A percentile compares a stretch with the other conserved stretches of the same genome.
Conservation (phyloP, 2,113 vertebrate species). For the Zapus hudsonius region DNA sequence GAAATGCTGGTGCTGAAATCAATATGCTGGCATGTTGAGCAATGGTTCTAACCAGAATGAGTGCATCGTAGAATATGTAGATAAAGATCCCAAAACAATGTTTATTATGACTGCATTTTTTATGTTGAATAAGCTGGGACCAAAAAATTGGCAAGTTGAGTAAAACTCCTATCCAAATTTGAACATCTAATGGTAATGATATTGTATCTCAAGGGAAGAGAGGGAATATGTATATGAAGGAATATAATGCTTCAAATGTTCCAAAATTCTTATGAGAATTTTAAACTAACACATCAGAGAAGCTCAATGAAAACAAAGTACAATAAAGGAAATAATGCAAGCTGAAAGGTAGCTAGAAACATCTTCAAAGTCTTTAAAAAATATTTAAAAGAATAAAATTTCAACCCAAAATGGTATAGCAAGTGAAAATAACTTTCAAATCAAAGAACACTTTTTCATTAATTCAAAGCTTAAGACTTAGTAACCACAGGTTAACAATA, state of each 20-base stretch:
- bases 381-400: not conserved
- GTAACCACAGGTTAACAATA: too few species aligned
- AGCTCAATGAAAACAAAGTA: not conserved
- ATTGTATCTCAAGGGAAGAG: not conserved
- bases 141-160: not conserved
- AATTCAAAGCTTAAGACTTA: too few species aligned
- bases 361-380: not conserved
- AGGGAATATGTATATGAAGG: not conserved
- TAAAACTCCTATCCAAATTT: not conserved
- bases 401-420: not conserved
- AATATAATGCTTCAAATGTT: not conserved
- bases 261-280: constrained; percentile 2
- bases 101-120: not conserved
- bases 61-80: not conserved
- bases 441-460: not conserved
- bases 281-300: not conserved
- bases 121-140: not conserved
- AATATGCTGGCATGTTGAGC: not conserved
- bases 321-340: not conserved
- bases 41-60: not conserved
- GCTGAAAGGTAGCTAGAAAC: not conserved
- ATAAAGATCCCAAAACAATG: not conserved
- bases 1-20: not conserved
- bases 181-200: not conserved
- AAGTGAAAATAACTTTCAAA: not conserved